These are phyloP conservation scores for Chrysotoxum bicinctum DNA, from an alignment of 2,888 invertebrate genomes.

Conservation along the genomic window DNA sequence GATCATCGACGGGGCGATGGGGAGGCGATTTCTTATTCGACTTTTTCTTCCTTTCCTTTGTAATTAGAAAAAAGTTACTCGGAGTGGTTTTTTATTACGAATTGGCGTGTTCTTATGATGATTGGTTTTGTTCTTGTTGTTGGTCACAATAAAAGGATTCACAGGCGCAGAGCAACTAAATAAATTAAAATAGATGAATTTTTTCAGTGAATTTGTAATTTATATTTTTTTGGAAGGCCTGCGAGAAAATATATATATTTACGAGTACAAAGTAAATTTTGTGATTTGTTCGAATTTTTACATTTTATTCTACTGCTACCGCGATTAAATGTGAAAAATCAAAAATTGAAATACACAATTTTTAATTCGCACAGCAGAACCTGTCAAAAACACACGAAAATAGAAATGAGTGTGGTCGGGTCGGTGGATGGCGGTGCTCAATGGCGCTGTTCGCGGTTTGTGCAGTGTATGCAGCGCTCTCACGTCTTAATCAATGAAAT, in stretches of 20 bases:
- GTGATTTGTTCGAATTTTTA: constrained; percentile 44
- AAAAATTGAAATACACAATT: constrained; percentile 69
- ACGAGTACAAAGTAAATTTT: constrained; percentile 10
- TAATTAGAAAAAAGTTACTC: constrained; percentile 18
- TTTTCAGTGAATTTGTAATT: constrained; percentile 10
- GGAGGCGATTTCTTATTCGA: constrained; percentile 10
- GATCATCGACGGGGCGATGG: neutral
- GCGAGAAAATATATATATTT: constrained; percentile 43
- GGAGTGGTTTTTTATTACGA: constrained; percentile 14
- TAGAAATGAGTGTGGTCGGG: constrained; percentile 63
- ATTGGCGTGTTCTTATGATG: constrained; percentile 51
- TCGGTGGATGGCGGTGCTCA: constrained; percentile 3
- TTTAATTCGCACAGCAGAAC: constrained; percentile 58
- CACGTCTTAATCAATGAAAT: constrained; percentile 39
- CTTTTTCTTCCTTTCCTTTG: constrained; percentile 20
- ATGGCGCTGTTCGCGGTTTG: constrained; percentile 3
- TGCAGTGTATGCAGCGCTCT: neutral
- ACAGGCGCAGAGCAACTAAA: constrained; percentile 32
- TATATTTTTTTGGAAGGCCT: constrained; percentile 20
- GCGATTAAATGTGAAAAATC: constrained; percentile 44
- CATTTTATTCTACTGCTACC: constrained; percentile 66
- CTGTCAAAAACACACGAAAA: constrained; percentile 71
- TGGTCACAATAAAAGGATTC: constrained; percentile 11
- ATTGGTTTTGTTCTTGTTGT: constrained; percentile 21
- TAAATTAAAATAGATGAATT: constrained; percentile 19